Evolutionary conservation across 2,797 vertebrate genomes (phyloP).

Genomic region (Acomys russatus): DNA sequence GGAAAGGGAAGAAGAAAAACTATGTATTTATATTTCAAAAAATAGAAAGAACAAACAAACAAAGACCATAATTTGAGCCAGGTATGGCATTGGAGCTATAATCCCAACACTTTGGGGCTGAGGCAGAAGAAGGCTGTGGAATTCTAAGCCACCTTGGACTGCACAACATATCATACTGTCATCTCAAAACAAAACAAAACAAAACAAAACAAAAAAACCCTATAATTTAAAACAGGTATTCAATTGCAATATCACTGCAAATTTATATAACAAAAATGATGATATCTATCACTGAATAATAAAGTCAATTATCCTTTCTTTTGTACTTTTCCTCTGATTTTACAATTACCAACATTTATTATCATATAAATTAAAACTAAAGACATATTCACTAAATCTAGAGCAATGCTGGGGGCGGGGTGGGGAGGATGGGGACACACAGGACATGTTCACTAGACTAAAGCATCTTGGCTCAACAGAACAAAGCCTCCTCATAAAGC

Average conservation of each 20-base stretch:
- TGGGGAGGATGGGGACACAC: no score
- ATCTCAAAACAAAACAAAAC: slow-evolving; percentile 4
- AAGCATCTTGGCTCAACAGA: background rate
- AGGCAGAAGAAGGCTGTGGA: background rate
- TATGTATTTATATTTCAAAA: background rate
- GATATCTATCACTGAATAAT: slow-evolving; percentile 41
- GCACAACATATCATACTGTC: background rate
- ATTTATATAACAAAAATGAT: slow-evolving; percentile 6
- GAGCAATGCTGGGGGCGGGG: no score
- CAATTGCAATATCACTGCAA: background rate
- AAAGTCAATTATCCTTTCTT: slow-evolving; percentile 22
- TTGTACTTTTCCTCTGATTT: slow-evolving; percentile 44
- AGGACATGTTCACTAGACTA: background rate
- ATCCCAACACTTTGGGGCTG: background rate
- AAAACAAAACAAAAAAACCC: background rate
- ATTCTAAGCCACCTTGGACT: background rate
- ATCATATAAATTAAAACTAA: slow-evolving; percentile 64
- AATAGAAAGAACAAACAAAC: background rate
- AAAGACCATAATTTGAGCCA: background rate
- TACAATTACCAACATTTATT: slow-evolving; percentile 18
- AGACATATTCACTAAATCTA: background rate
- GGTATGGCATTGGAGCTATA: background rate
- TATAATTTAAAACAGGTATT: slow-evolving; percentile 12
- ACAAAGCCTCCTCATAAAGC: background rate
- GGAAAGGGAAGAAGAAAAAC: background rate